Conservation (phyloP, 2,797 vertebrate species). For the Decapterus maruadsi region DNA sequence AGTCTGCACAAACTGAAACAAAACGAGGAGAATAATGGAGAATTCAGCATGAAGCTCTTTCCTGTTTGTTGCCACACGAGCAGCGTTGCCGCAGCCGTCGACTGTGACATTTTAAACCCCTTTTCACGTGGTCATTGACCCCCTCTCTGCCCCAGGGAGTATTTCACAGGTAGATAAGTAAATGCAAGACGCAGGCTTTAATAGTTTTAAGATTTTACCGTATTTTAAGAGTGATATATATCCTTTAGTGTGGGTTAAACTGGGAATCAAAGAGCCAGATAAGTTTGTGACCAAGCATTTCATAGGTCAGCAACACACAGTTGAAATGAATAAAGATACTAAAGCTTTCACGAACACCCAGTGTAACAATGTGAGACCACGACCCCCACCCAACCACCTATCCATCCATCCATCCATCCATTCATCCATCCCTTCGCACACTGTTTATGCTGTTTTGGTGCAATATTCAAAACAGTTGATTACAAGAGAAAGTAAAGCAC, state of each 20-base stretch:
- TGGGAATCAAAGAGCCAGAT: not conserved
- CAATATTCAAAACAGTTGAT: conserved; percentile 78
- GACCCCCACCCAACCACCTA: not conserved
- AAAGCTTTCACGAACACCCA: not conserved
- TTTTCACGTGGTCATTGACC: not conserved
- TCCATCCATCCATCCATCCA: no score
- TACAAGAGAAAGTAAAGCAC: conserved; percentile 76
- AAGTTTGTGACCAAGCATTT: not conserved
- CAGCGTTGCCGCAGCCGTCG: conserved; percentile 23
- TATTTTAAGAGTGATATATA: not conserved
- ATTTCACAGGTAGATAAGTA: not conserved
- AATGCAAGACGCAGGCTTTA: not conserved
- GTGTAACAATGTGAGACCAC: not conserved
- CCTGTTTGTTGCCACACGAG: conserved; percentile 66
- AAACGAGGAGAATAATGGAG: conserved; percentile 35
- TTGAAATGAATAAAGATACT: not conserved
- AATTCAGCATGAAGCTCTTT: conserved; percentile 69
- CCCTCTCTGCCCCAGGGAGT: no score
- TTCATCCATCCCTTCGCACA: no score
- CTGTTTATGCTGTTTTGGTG: conserved; percentile 59
- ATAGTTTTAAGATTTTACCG: not conserved
- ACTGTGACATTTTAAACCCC: conserved; percentile 6
- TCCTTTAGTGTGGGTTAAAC: not conserved
- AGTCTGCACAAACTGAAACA: conserved; percentile 27
- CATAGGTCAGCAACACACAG: not conserved